Percentiles rank a stretch among this genome's conserved stretches.
phyloP scores from a whole-genome alignment of 2,888 invertebrate species.

The Adelognathus sp. region DNA sequence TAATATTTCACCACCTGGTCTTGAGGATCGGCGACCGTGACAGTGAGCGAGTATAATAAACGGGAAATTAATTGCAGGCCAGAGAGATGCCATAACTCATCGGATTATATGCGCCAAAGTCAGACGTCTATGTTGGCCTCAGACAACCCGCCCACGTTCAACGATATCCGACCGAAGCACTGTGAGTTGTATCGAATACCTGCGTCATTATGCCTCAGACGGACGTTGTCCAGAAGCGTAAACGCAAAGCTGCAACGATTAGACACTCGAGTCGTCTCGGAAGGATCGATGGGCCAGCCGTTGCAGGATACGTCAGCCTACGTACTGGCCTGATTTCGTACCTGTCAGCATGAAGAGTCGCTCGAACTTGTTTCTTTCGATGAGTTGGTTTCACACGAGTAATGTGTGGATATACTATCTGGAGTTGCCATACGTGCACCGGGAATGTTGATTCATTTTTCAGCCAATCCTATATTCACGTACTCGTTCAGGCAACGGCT shows the following conservation, averaged over 20 bases:
- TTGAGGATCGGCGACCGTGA: conserved; percentile 11
- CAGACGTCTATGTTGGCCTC: conserved; percentile 2
- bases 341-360: conserved; percentile 34
- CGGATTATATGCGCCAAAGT: neutral
- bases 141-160: conserved; percentile 26
- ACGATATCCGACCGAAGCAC: conserved; percentile 2
- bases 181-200: conserved; percentile 22
- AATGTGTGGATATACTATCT: neutral
- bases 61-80: neutral
- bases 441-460: neutral
- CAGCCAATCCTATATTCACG: neutral
- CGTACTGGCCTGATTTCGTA: conserved; percentile 11
- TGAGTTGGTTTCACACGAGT: neutral
- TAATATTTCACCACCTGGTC: conserved; percentile 10
- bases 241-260: conserved; percentile 15
- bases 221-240: conserved; percentile 4
- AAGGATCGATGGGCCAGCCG: conserved; percentile 42
- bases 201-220: conserved; percentile 25
- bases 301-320: conserved; percentile 17
- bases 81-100: neutral
- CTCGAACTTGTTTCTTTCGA: conserved; percentile 7
- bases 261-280: conserved; percentile 26
- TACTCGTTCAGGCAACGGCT: neutral
- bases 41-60: conserved; percentile 29
- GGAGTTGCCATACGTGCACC: neutral